These are phyloP conservation scores for Uropetala carovei DNA, from an alignment of 2,888 invertebrate species.

Conservation along the genomic window DNA sequence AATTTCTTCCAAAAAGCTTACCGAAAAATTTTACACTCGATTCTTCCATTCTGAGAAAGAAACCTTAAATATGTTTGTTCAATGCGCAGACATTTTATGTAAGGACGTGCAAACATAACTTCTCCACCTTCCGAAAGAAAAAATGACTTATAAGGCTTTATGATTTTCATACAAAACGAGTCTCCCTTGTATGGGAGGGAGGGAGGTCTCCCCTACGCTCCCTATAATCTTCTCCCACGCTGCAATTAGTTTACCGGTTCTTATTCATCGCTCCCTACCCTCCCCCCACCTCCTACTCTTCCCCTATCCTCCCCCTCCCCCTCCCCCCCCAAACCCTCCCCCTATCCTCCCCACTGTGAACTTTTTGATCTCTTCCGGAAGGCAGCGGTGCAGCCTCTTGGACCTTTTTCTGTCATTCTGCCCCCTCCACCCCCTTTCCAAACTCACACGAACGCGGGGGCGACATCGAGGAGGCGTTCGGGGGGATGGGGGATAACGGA, in stretches of 20 bases:
- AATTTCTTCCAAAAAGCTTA: too few species aligned
- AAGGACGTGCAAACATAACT: not conserved
- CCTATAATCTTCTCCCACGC: not conserved
- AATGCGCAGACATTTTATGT: not conserved
- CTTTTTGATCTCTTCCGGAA: too few species aligned
- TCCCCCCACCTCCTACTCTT: not conserved
- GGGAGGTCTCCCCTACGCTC: not conserved
- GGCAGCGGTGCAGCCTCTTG: too few species aligned
- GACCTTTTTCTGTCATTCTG: too few species aligned
- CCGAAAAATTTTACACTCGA: not conserved
- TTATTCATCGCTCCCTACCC: not conserved
- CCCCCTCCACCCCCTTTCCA: too few species aligned
- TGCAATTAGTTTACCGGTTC: not conserved
- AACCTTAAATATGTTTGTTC: not conserved
- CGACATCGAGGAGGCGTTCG: too few species aligned
- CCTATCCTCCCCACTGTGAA: not conserved
- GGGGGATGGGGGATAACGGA: not conserved
- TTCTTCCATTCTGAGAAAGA: not conserved
- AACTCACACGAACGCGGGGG: too few species aligned
- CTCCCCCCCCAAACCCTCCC: not conserved
- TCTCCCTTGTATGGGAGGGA: not conserved
- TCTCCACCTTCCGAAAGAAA: not conserved
- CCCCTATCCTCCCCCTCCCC: not conserved
- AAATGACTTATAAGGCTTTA: slow-evolving; percentile 18
- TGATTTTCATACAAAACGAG: not conserved